These are phyloP conservation scores for Clunio marinus DNA, from an alignment of 2,888 invertebrate species.

Conservation along the genomic window DNA sequence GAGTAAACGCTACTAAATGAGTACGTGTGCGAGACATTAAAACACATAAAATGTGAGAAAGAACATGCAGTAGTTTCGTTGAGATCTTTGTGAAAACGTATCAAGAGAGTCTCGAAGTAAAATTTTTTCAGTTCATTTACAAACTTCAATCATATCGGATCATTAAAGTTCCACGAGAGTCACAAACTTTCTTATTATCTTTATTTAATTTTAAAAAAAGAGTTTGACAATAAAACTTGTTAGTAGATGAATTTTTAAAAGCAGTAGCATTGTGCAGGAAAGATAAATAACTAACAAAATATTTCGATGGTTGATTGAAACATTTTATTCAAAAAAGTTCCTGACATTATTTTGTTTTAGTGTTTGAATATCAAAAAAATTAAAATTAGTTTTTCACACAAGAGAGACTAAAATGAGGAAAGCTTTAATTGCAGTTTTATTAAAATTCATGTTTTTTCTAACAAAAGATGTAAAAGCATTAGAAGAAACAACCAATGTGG, in stretches of 20 bases:
- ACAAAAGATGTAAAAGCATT: neutral
- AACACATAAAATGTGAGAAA: conserved; percentile 21
- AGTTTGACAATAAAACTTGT: neutral
- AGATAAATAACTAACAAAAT: neutral
- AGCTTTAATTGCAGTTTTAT: neutral
- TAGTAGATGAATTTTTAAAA: neutral
- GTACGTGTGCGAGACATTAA: neutral
- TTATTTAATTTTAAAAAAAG: neutral
- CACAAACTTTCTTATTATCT: neutral
- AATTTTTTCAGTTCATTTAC: neutral
- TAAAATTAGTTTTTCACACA: neutral
- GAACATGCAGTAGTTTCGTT: conserved; percentile 27
- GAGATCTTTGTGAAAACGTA: conserved; percentile 33
- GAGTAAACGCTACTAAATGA: too few relatives aligned
- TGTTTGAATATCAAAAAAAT: neutral
- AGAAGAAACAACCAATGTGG: neutral
- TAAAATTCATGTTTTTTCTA: neutral
- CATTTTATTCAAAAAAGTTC: neutral
- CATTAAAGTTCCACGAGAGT: neutral
- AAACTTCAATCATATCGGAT: neutral
- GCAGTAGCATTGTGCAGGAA: neutral
- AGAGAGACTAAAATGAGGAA: neutral
- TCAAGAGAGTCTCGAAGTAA: neutral
- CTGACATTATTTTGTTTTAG: neutral
- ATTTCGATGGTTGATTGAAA: conserved; percentile 20